Evolutionary conservation across 92 coral and sea anemone species (phyloP), one percentile per base, ranked within the genome.

Genomic region (Zoanthus gigantus): DNA sequence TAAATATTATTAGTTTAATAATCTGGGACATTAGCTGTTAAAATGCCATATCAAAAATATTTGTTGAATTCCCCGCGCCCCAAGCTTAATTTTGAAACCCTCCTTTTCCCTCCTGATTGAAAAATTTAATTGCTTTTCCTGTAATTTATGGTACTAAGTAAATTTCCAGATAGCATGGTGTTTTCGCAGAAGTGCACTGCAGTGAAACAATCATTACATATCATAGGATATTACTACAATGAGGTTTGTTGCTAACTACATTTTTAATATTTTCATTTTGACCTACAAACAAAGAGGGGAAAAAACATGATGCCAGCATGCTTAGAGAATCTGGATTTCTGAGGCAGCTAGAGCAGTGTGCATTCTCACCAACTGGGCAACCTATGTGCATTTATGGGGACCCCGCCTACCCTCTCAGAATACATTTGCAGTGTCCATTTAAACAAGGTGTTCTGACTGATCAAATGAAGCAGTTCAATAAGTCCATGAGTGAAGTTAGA

Each of bases 351-450:
- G 75, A 30, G 75, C 75, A 71, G 75, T 29, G 10, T 71, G 75
- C 75, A 71, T 71, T 71, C 75, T 71, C 75, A 31, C 75, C 75
- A 71, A 71, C 75, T 9, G 71, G 71, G 71, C 71, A 65, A 65
- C 71, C 48, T 71, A 71, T 71, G 75, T 71, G 75, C 23, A 23
- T 23, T 23, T 23, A 23, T 23, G 23, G 23, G 23, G 23, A 23
- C 23, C 23, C 23, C 23, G 23, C 23, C 23, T 23, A 23, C 23
- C 23, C 23, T 23, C 23, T 23, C 23, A 23, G 23, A 23, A 23
- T 71, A 71, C 75, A 71, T 71, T 71, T 71, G 75, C 75, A 71
- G 75, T 32, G 75, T 32, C 75, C 75, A 71, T 71, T 71, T 47
- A 71, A 71, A 71, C 75, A 71, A 71, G 75, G 75, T 48, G 61